Base-by-base conservation (phyloP, 2,888 invertebrate species). In the Diaperis boleti region DNA sequence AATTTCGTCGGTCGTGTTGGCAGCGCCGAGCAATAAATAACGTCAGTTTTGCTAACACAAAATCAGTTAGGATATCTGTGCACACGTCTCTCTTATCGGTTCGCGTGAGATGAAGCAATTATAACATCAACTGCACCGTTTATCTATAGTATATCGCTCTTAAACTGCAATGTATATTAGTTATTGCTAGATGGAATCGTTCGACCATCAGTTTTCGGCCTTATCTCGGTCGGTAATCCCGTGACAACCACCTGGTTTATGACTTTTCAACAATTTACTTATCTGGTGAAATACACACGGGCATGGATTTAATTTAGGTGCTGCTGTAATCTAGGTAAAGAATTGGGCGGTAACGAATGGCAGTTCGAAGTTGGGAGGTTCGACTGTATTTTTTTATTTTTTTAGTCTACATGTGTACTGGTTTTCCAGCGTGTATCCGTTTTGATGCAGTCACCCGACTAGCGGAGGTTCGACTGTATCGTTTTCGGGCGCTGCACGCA, bases 111-210 rank as follows among this genome's bases (percentile, higher is more conserved):
- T 75, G 65, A 69, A 65, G 70, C 77, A 69, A 76, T 77, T 76
- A 77, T 72, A 75, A 74, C 75, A 75, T 75, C 76, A 75, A 74
- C 74, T 72, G 69, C 70, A 71, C 66, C 64, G 72, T 72, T 76
- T 76, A 77, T 77, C 77, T 71, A 62, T 62, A 64, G 72, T 73
- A 71, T 74, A 74, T 74, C 74, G 72, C 75, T 72, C 75, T 74
- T 74, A 72, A 75, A 74, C 75, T 72, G 76, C 76, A 72, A 71
- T 73, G 74, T 71, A 72, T 77, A 77, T 77, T 77, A 77, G 77
- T 77, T 77, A 77, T 76, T 75, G 70, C 76, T 67, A 74, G 76
- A 76, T 75, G 70, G 74, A 73, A 76, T 76, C 75, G 74, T 75
- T 73, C 71, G 70, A 68, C 76, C 74, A 77, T 77, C 75, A 74